Evolutionary conservation across 2,888 invertebrate genomes (phyloP), one percentile per base, ranked within the genome.

Genomic region (Drosophila neotestacea): DNA sequence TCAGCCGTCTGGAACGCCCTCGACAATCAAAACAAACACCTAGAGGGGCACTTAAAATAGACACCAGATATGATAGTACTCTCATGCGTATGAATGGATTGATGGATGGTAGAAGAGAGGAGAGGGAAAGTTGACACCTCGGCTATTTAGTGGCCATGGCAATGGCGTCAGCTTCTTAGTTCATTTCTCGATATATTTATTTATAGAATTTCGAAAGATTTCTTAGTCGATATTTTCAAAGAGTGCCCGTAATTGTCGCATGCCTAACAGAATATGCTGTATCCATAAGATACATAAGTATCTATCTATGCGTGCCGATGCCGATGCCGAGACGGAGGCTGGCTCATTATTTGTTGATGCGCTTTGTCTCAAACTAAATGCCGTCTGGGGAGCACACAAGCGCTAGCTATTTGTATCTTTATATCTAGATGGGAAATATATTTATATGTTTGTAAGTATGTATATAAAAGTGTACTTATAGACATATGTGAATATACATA

Each of bases 101-200:
- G 13, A 32, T 32, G 47, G 46, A 28, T 11, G 27, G 3, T 32
- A 4, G 30, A 13, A 47, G 10, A 2, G 32, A 5, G 11, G 54
- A 7, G 22, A 9, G 41, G 36, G 7, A 56, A 44, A 70, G 61
- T 76, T 79, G 77, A 77, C 80, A 77, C 77, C 70, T 77, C 55
- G 68, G 76, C 71, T 79, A 76, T 76, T 77, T 76, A 60, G 63
- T 79, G 77, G 80, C 77, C 77, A 58, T 79, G 77, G 76, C 76
- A 75, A 65, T 76, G 79, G 68, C 38, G 52, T 54, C 32, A 39
- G 56, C 63, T 58, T 50, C 55, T 55, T 32, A 11, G 55, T 44
- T 4, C 10, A n/a, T 7, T 22, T 42, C 30, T n/a, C n/a, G 16
- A 16, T 11, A n/a, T 3, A 4, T 32, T 22, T 55, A 56, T 58